These are phyloP conservation scores for Chrysodeixis includens DNA, from an alignment of 2,888 invertebrate species.

Conservation along the genomic window DNA sequence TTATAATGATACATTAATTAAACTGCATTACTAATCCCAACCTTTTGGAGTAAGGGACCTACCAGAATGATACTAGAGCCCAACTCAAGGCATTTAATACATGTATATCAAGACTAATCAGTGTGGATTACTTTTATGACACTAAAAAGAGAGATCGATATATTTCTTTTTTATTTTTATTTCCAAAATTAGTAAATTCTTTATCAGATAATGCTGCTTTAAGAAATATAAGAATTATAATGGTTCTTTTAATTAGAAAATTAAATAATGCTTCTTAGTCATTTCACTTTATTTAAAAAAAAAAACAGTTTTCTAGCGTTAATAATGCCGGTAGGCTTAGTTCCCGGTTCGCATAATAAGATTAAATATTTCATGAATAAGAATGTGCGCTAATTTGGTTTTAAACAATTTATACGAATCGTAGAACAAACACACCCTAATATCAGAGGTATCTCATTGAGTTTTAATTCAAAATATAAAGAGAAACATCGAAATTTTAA, in stretches of 20 bases:
- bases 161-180: too few relatives aligned
- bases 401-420: neutral
- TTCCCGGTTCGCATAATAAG: neutral
- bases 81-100: too few relatives aligned
- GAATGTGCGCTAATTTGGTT: constrained; percentile 15
- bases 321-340: neutral
- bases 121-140: too few relatives aligned
- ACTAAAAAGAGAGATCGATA: too few relatives aligned
- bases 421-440: neutral
- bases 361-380: constrained; percentile 36
- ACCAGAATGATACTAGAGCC: too few relatives aligned
- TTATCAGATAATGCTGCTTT: too few relatives aligned
- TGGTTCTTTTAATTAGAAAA: neutral
- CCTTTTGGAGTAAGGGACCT: too few relatives aligned
- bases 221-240: neutral
- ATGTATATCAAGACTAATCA: too few relatives aligned
- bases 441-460: neutral
- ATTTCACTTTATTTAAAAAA: neutral
- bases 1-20: too few relatives aligned
- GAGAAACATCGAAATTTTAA: constrained; percentile 48
- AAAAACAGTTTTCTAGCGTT: neutral
- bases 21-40: too few relatives aligned
- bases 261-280: neutral
- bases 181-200: too few relatives aligned
- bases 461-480: constrained; percentile 47